Evolutionary conservation across 2,113 vertebrate species (phyloP), one percentile per base, ranked within the genome.

Genomic region (Erinaceus europaeus): DNA sequence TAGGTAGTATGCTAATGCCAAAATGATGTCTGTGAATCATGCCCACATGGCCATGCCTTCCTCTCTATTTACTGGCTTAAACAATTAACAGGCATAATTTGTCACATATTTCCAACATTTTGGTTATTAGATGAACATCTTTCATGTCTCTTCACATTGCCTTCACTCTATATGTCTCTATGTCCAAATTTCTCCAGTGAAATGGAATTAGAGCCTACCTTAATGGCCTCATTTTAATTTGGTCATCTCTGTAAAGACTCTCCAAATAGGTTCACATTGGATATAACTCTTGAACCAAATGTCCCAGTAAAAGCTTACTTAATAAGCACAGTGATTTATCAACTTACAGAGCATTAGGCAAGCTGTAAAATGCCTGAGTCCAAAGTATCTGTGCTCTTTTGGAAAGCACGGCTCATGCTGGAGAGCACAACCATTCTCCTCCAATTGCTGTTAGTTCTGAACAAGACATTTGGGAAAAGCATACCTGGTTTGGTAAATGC

Each of bases 381-480:
- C 4, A 6, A 17, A 4, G 27, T 8, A 20, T 1, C 5, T 23
- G 10, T 21, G 61, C 48, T 6, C 21, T 78, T 72, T n/a, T 59
- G 44, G 21, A 69, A 90, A 52, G n/a, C 34, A 11, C 1, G 11
- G 13, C 44, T 88, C 8, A 1, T 15, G 20, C 21, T 21, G 6
- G 25, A 55, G 27, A 9, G 23, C 11, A 27, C 40, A 25, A 18
- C 69, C 57, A n/a, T 27, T 0, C 17, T 17, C 46, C 42, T 55
- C 53, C 67, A 50, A 59, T 6, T 46, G 69, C 50, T 27, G 0
- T 38, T 68, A n/a, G 40, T 59, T 72, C 7, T 23, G 48, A 81
- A 88, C 59, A 84, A 88, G 86, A 53, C 53, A 86, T 71, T 32
- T 6, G 69, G 69, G 69, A 81, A 62, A 64, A 42, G 40, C 62